These are phyloP conservation scores for Trogon surrucura DNA, from an alignment of 2,113 vertebrate species.

Conservation along the genomic window DNA sequence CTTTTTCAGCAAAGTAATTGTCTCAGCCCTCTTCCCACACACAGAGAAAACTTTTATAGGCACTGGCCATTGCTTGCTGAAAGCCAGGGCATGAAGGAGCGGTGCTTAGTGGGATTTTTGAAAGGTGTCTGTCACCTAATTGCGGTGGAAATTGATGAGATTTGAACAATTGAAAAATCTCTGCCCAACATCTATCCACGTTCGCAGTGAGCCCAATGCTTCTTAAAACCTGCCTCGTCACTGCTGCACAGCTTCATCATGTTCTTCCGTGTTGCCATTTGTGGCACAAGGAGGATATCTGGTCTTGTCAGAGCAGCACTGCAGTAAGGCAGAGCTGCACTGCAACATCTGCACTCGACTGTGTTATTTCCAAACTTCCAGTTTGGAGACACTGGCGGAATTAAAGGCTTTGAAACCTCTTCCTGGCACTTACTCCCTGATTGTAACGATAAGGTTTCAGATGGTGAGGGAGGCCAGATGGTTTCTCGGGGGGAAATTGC, in stretches of 20 bases:
- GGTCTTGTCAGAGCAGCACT: background rate
- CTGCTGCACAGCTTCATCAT: rapidly evolving
- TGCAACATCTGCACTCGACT: background rate
- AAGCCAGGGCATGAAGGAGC: background rate
- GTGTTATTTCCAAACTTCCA: background rate
- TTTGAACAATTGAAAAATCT: background rate
- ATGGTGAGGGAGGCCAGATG: rapidly evolving
- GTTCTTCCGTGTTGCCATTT: background rate
- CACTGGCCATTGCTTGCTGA: background rate
- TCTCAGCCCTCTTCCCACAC: background rate
- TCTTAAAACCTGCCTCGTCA: background rate
- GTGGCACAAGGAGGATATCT: background rate
- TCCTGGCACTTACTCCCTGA: background rate
- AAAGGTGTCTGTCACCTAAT: background rate
- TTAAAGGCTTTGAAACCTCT: background rate
- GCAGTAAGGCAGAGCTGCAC: background rate
- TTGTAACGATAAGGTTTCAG: background rate
- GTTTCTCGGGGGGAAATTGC: background rate
- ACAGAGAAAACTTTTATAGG: background rate
- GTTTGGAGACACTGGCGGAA: rapidly evolving
- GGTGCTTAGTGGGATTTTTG: background rate
- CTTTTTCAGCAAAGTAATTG: background rate
- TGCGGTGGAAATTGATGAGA: background rate
- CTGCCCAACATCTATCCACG: background rate
- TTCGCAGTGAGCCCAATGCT: background rate